Percentiles rank a stretch among this genome's conserved stretches.
Evolutionary conservation across 2,113 vertebrate species (phyloP).

Genomic region (Dendrocopos noguchii): DNA sequence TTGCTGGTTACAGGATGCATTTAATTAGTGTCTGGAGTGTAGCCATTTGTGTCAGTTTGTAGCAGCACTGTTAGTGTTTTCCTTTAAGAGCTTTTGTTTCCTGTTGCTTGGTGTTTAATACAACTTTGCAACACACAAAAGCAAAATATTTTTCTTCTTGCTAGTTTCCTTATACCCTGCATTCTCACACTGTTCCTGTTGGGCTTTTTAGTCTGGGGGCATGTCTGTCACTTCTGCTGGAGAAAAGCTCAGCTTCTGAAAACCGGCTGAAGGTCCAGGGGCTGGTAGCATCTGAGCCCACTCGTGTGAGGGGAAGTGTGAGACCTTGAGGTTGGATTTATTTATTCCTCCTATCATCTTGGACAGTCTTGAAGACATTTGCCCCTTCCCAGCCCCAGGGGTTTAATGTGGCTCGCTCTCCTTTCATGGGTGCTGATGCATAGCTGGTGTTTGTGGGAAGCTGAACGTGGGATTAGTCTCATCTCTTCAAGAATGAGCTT

Average conservation of each 20-base stretch:
- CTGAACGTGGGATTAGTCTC: neutral
- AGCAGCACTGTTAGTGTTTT: neutral
- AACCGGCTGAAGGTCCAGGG: neutral
- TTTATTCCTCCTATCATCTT: neutral
- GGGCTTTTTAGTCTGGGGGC: neutral
- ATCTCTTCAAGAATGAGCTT: neutral
- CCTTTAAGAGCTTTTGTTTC: neutral
- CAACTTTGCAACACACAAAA: neutral
- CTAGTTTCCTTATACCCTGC: neutral
- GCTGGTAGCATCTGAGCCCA: neutral
- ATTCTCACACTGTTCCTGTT: neutral
- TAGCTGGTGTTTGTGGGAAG: neutral
- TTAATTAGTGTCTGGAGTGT: neutral
- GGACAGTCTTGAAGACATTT: neutral
- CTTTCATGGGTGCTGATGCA: neutral
- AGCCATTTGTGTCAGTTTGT: neutral
- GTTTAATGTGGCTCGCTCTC: neutral
- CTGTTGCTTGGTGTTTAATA: neutral
- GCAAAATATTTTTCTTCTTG: neutral
- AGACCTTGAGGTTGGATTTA: neutral
- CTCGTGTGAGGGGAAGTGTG: neutral
- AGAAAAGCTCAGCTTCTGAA: neutral
- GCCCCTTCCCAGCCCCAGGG: neutral
- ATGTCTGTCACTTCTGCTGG: neutral
- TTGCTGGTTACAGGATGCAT: neutral